These are phyloP conservation scores for Lochmaea crataegi DNA, from an alignment of 2,888 invertebrate species.

Conservation along the genomic window DNA sequence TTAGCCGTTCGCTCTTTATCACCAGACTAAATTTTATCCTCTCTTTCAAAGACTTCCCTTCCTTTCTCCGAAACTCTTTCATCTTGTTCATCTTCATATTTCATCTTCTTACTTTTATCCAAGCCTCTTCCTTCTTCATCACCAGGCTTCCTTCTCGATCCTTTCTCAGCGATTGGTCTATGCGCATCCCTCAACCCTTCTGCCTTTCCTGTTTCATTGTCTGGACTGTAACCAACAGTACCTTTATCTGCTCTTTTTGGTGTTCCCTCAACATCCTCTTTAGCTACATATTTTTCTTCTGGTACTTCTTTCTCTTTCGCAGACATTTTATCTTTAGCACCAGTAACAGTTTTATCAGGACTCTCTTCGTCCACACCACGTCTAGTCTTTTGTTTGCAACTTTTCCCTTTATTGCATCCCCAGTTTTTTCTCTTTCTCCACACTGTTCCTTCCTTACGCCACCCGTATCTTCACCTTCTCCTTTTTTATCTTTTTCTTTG, in stretches of 20 bases:
- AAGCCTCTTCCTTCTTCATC: too few relatives aligned
- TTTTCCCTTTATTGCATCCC: background rate
- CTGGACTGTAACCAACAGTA: background rate
- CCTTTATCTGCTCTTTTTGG: background rate
- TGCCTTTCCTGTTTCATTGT: background rate
- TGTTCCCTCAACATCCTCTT: background rate
- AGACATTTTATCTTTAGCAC: background rate
- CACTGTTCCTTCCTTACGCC: too few relatives aligned
- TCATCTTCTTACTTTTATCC: too few relatives aligned
- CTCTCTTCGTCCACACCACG: background rate
- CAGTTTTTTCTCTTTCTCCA: background rate
- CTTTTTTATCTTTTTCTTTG: background rate
- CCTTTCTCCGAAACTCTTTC: too few relatives aligned
- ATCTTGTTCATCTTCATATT: too few relatives aligned
- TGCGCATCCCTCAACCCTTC: too few relatives aligned
- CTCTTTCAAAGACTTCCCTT: too few relatives aligned
- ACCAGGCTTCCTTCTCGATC: too few relatives aligned
- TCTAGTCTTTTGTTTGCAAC: background rate
- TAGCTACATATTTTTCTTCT: too few relatives aligned
- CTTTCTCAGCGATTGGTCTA: too few relatives aligned
- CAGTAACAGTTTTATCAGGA: background rate
- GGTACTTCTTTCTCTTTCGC: background rate
- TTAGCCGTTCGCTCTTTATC: too few relatives aligned
- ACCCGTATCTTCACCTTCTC: background rate
- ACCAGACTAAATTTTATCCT: too few relatives aligned